A percentile compares a stretch with the other conserved stretches of the same genome.
Evolutionary conservation across 2,113 vertebrate genomes (phyloP).

Genomic region (Hipposideros armiger): DNA sequence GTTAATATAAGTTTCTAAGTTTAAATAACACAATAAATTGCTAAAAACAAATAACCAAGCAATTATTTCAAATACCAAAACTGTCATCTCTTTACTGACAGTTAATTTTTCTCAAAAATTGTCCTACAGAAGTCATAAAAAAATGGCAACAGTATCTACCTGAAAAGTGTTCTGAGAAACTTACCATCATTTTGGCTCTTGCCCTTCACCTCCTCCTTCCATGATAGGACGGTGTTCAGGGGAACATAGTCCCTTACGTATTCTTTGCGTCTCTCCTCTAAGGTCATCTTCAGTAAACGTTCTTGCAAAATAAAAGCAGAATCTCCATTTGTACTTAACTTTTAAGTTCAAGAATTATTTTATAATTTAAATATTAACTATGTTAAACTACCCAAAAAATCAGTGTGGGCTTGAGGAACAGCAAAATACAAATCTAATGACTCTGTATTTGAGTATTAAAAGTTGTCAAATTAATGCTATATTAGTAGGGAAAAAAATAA

Average conservation of each 20-base stretch:
- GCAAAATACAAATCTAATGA: conserved; percentile 55
- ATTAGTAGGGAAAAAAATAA: conserved; percentile 50
- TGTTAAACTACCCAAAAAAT: conserved; percentile 53
- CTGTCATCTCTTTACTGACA: conserved; percentile 13
- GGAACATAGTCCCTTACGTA: conserved; percentile 90
- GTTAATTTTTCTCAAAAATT: conserved; percentile 25
- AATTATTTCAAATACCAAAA: conserved; percentile 66
- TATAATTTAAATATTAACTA: conserved; percentile 64
- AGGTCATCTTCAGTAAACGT: conserved; percentile 93
- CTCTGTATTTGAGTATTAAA: conserved; percentile 28
- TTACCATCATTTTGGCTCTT: conserved; percentile 88
- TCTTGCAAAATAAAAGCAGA: conserved; percentile 88
- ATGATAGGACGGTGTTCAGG: conserved; percentile 91
- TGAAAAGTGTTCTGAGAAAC: conserved; percentile 75
- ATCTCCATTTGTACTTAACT: conserved; percentile 81
- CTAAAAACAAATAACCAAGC: conserved; percentile 50
- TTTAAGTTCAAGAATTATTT: conserved; percentile 61
- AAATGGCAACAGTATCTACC: conserved; percentile 37
- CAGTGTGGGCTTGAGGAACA: conserved; percentile 39
- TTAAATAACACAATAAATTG: conserved; percentile 31
- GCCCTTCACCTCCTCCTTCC: conserved; percentile 91
- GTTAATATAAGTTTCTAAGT: conserved; percentile 30
- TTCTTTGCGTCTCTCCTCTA: conserved; percentile 95
- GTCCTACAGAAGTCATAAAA: conserved; percentile 17
- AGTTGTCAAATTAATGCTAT: neutral